phyloP scores from a whole-genome alignment of 2,113 vertebrate species.

The Scatophagus argus region DNA sequence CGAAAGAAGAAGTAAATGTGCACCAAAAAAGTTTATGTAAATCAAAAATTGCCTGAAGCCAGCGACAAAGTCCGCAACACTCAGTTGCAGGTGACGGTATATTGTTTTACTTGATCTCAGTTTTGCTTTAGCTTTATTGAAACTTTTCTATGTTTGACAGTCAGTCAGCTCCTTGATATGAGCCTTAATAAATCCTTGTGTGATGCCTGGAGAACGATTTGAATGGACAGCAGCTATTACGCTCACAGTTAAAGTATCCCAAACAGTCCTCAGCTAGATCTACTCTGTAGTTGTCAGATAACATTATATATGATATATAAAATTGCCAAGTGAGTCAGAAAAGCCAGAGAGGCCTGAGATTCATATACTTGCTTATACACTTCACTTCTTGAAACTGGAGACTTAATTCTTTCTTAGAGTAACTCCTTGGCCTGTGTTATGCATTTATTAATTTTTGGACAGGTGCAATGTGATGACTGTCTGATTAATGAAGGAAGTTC shows the following conservation, averaged over 20 bases:
- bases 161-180: conserved; percentile 1
- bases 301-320: conserved; percentile 4
- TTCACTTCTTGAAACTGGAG: conserved; percentile 32
- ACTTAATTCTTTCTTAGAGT: conserved; percentile 2
- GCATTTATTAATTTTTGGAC: conserved; percentile 25
- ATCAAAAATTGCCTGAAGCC: conserved; percentile 55
- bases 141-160: conserved; percentile 48
- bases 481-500: not conserved
- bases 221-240: conserved; percentile 8
- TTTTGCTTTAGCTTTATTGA: conserved; percentile 39
- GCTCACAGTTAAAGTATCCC: not conserved
- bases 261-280: not conserved
- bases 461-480: not conserved
- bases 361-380: not conserved
- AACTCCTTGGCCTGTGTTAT: not conserved
- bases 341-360: conserved; percentile 11
- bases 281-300: not conserved
- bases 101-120: conserved; percentile 42
- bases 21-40: conserved; percentile 52
- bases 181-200: conserved; percentile 11
- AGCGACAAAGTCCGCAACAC: conserved; percentile 49
- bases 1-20: conserved; percentile 58
- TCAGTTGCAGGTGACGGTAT: conserved; percentile 13
- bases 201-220: conserved; percentile 1
- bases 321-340: not conserved